phyloP scores from a whole-genome alignment of 2,888 invertebrate species.

The Tetrapedia diversipes region DNA sequence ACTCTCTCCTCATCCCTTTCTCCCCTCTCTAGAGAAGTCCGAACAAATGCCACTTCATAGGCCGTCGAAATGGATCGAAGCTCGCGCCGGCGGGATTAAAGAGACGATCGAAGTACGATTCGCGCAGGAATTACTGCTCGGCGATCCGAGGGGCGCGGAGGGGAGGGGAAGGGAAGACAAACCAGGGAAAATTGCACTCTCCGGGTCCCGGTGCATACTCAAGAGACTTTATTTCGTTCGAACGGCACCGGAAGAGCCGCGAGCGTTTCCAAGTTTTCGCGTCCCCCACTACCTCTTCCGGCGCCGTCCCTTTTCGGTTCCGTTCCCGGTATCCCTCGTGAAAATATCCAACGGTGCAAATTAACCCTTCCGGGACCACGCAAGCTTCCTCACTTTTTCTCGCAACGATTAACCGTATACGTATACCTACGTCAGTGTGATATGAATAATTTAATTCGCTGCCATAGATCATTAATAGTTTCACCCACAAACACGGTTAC shows the following conservation, averaged over 20 bases:
- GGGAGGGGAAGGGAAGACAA: slow-evolving; percentile 41
- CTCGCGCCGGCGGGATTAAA: slow-evolving; percentile 60
- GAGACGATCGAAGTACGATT: slow-evolving; percentile 53
- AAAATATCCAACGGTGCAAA: slow-evolving; percentile 30
- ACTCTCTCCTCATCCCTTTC: too few species aligned
- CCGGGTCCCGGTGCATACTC: slow-evolving; percentile 20
- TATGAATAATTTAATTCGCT: too few species aligned
- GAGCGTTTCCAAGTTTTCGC: slow-evolving; percentile 15
- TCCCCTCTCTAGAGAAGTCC: slow-evolving; percentile 26
- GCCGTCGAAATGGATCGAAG: slow-evolving; percentile 63
- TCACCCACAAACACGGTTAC: too few species aligned
- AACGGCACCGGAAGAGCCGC: background rate
- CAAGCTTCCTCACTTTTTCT: too few species aligned
- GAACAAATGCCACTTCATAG: slow-evolving; percentile 64
- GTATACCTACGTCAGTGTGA: too few species aligned
- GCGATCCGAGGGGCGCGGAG: slow-evolving; percentile 2
- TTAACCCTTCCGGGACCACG: too few species aligned
- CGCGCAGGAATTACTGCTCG: slow-evolving; percentile 58
- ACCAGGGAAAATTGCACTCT: slow-evolving; percentile 44
- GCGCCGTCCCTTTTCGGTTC: too few species aligned
- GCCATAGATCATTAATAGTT: too few species aligned
- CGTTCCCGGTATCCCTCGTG: background rate
- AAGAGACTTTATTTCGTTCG: slow-evolving; percentile 47
- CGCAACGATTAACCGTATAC: too few species aligned
- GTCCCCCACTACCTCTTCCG: background rate